phyloP scores from a whole-genome alignment of 2,888 invertebrate genomes.

The Apantesis nais region DNA sequence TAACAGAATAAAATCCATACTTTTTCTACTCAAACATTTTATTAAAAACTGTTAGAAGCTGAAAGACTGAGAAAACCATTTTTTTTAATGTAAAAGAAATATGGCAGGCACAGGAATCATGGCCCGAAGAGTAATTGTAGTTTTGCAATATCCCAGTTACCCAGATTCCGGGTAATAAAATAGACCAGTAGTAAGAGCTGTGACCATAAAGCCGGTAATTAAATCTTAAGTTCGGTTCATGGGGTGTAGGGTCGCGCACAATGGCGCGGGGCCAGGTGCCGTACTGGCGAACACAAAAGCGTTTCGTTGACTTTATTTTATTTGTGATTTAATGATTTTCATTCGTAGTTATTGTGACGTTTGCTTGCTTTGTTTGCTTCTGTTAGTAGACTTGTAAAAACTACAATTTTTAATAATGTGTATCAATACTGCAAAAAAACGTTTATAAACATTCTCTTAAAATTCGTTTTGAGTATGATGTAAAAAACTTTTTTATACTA shows the following conservation, averaged over 20 bases:
- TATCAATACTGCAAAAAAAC: no score
- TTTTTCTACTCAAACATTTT: no score
- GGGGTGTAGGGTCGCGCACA: constrained; percentile 57
- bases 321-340: constrained; percentile 49
- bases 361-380: constrained; percentile 11
- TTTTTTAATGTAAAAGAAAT: no score
- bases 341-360: constrained; percentile 11
- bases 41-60: no score
- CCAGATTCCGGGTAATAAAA: constrained; percentile 55
- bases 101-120: background rate
- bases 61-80: no score
- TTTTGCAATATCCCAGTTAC: background rate
- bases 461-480: no score
- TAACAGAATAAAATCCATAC: no score
- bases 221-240: constrained; percentile 66
- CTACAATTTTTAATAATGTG: background rate
- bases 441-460: no score
- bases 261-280: constrained; percentile 58
- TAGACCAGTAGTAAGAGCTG: constrained; percentile 53
- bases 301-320: constrained; percentile 63
- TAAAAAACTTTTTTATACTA: no score
- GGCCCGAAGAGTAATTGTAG: background rate
- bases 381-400: background rate
- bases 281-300: constrained; percentile 51
- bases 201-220: constrained; percentile 69